Base-by-base conservation (phyloP, 2,113 vertebrate species). In the Eretmochelys imbricata region DNA sequence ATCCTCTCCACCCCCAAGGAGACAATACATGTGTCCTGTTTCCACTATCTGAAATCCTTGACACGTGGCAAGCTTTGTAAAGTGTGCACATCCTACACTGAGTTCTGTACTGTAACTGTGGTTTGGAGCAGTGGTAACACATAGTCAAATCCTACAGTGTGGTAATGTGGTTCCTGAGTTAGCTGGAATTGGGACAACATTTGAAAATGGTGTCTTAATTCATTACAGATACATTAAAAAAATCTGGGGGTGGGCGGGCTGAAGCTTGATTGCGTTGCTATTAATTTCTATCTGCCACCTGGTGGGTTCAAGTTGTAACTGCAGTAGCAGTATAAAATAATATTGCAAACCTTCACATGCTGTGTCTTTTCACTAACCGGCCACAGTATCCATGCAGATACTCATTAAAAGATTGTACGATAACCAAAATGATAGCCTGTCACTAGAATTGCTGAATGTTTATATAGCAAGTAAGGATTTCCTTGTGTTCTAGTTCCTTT, bases 211-310 rank as follows among this genome's bases (percentile, higher is more conserved):
- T 49, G 22, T n/a, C 51, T 82, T 85, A 48, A 78, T 82, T 59
- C 72, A 82, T 62, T 62, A 46, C 22, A 53, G 27, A 80, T 27
- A 42, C 6, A 46, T 10, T 59, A 42, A 35, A 82, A 31, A 35
- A 59, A 83, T 17, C 29, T 4, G 35, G 2, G 35, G 35, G 14
- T 16, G n/a, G 4, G 12, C n/a, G 8, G 24, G 69, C 55, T 27
- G 46, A 49, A 29, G 55, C 22, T 48, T 3, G 75, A 72, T 19
- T 62, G 48, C 25, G 38, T 78, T 17, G 69, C 25, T 55, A 84
- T 92, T 88, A 53, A 85, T 80, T 88, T 80, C 35, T 65, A 25
- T 65, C n/a, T 55, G 91, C 91, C 91, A 88, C 57, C 91, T 92
- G 75, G 91, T 55, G 91, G 75, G 38, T 25, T 79, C 42, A 13